Base-by-base conservation (phyloP, 1,140 invertebrate genomes). In the Drosophila carrolli region DNA sequence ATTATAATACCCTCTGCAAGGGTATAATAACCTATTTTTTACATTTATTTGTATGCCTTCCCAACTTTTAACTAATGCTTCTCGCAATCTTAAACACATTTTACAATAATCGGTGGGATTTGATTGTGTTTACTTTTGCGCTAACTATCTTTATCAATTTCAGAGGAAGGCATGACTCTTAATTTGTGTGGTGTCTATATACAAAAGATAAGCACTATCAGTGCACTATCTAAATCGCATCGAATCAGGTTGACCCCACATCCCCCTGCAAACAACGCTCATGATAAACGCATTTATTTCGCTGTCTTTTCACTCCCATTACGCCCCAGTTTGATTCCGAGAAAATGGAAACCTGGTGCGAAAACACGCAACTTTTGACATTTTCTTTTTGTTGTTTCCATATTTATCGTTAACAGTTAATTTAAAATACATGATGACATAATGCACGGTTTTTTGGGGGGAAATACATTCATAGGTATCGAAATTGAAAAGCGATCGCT, bases 301-400 rank as follows among this genome's bases (percentile, higher is more conserved):
- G 5, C 6, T 13, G 1, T 14, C 13, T 27, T 50, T 43, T 11
- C n/a, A 2, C 32, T 10, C 47, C n/a, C 48, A 40, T 57, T 51
- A 51, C 48, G 53, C 8, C 23, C 61, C 61, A 53, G 11, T 51
- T 53, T 8, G 54, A 56, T 77, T 67, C 74, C 50, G 44, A 67
- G 75, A 71, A 75, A 78, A 78, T 78, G 79, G 84, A 88, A 88
- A 89, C 76, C 81, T 40, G 44, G 54, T 71, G 66, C 72, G 60
- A 73, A 79, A 79, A 73, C 83, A 88, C 84, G 84, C 84, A 77
- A 83, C 79, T 54, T 80, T 83, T 81, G 78, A 76, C 84, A 85
- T 85, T 85, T 81, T 73, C 60, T 43, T 47, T 47, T 48, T 51
- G 41, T 27, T 67, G 14, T 44, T 43, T 41, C 7, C 6, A 27